Conservation (phyloP, 2,888 invertebrate genomes). For the Andrena marginata region DNA sequence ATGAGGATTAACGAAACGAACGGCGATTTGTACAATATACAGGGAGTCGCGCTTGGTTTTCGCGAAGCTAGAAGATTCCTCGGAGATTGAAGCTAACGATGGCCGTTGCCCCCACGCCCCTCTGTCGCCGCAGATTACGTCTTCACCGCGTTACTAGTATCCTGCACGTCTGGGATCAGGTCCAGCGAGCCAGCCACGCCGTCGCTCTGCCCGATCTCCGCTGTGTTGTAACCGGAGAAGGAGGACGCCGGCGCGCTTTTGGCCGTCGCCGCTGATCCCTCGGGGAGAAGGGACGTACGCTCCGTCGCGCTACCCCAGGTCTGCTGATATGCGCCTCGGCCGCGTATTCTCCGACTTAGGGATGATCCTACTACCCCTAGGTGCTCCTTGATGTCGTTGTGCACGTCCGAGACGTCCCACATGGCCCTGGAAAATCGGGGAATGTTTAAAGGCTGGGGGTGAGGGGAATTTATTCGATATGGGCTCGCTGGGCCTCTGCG, state of each 20-base stretch:
- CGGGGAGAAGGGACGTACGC: slow-evolving; percentile 81
- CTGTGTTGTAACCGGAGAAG: slow-evolving; percentile 72
- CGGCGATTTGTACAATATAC: slow-evolving; percentile 55
- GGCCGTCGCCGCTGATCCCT: slow-evolving; percentile 64
- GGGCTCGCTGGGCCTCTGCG: too few species aligned
- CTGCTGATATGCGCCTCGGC: slow-evolving; percentile 91
- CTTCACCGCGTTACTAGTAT: slow-evolving; percentile 70
- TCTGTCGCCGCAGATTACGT: slow-evolving; percentile 65
- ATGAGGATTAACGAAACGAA: slow-evolving; percentile 11
- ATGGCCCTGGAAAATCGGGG: slow-evolving; percentile 87
- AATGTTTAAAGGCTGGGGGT: background rate
- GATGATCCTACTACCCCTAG: slow-evolving; percentile 95
- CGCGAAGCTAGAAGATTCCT: slow-evolving; percentile 28
- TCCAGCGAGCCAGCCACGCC: slow-evolving; percentile 67
- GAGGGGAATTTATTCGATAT: too few species aligned
- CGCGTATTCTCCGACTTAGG: slow-evolving; percentile 91
- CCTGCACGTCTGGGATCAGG: slow-evolving; percentile 69
- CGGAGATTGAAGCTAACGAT: slow-evolving; percentile 45
- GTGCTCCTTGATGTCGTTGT: slow-evolving; percentile 96
- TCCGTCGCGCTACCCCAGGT: slow-evolving; percentile 87
- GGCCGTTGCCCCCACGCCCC: background rate
- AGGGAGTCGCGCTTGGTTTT: background rate
- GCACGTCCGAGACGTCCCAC: slow-evolving; percentile 99
- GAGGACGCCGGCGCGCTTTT: slow-evolving; percentile 76
- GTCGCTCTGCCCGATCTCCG: slow-evolving; percentile 71